Evolutionary conservation across 1,140 invertebrate species (phyloP), one percentile per base, ranked within the genome.

Genomic region (Holcopasites calliopsidis): DNA sequence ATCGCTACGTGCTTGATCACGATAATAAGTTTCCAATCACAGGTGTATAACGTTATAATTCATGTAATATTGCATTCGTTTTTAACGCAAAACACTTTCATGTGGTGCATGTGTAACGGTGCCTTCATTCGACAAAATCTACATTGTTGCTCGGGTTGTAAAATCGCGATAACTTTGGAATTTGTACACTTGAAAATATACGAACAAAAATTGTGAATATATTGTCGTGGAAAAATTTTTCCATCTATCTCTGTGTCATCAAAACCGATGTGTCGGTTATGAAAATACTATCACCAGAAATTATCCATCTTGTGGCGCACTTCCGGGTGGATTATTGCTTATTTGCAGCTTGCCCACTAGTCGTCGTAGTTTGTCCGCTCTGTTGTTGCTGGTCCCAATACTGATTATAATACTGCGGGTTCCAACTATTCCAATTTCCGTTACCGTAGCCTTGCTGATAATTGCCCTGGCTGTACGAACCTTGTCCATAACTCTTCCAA

Each of bases 391-490:
- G 88, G 72, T 84, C 84, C 87, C 89, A 91, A 91, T 91, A 90
- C 88, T 91, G 90, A 87, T 90, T 88, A 82, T 91, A 90, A 90
- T 91, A 92, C 87, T 90, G 89, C 83, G 88, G 86, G 80, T 89
- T 88, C 89, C 88, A 91, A 84, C 83, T 86, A 47, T 80, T 87
- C 85, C 90, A 92, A 79, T 90, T 91, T 68, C 90, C 90, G 55
- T 92, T 91, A 23, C 90, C 91, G 38, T 91, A 92, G 50, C 81
- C 79, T 54, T 88, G 87, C 69, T 87, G 86, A 75, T 90, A 90
- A 55, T 62, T 80, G 0, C 79, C 60, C 33, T 88, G 85, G 33
- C 80, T 78, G 60, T 91, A 91, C 13, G 76, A 83, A 11, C 85
- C 64, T 44, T 90, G 90, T 1, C 87, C 86, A 42, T 90, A 91